A percentile compares a stretch with the other conserved stretches of the same genome.
These are phyloP conservation scores for Enteromius mattozi DNA, from an alignment of 2,797 vertebrate species.

Conservation along the genomic window DNA sequence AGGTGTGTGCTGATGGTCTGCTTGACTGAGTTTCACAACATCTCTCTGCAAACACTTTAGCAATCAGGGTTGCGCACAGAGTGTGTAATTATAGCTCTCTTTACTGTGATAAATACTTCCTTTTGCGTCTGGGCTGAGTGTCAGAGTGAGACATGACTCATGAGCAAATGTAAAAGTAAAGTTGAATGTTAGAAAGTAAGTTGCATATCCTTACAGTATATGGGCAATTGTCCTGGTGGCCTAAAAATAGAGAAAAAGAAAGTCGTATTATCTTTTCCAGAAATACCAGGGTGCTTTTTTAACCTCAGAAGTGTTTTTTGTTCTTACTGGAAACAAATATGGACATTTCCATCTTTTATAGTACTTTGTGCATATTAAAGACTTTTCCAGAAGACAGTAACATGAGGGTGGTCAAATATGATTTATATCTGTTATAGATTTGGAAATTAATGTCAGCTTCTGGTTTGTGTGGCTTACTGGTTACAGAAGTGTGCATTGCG, in stretches of 20 bases:
- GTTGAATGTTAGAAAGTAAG: background rate
- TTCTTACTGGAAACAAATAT: background rate
- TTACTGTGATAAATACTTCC: conserved; percentile 35
- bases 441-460: background rate
- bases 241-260: background rate
- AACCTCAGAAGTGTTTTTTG: background rate
- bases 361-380: background rate
- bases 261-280: background rate
- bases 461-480: background rate
- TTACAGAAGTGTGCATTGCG: background rate
- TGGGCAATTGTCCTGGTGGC: background rate
- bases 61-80: conserved; percentile 13
- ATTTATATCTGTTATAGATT: background rate
- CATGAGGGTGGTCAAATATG: background rate
- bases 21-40: conserved; percentile 45
- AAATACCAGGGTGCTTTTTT: background rate
- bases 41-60: conserved; percentile 47
- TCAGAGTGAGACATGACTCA: conserved; percentile 9
- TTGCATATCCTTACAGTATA: background rate
- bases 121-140: background rate
- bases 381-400: background rate
- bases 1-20: conserved; percentile 43
- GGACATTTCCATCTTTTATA: background rate
- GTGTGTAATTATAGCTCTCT: conserved; percentile 19
- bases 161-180: conserved; percentile 15